Base-by-base conservation (phyloP, 1,140 invertebrate species). In the Drosophila pseudoobscura region DNA sequence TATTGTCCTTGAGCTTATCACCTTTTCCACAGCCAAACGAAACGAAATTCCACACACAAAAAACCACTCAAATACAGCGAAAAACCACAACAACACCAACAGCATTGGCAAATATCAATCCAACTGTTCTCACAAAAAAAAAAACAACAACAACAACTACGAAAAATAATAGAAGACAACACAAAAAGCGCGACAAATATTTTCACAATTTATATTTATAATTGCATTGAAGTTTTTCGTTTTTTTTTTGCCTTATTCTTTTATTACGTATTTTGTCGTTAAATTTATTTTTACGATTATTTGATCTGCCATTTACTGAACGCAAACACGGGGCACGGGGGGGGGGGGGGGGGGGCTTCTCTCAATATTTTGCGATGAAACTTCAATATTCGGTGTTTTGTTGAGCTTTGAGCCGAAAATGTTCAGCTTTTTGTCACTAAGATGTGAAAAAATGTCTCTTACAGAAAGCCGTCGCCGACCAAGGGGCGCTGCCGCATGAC, bases 1-100 rank as follows among this genome's bases (percentile, higher is more conserved):
- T 45, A 83, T 73, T 77, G 80, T 84, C 80, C 80, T 85, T 85
- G 76, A 85, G 80, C 80, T 85, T 77, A 87, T 75, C 82, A 87
- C 64, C 70, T 80, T 80, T 85, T 75, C 54, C 76, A 70, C 73
- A 80, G 51, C 35, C 63, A 77, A 70, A 70, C 62, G 44, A 75
- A 79, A 78, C 35, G 31, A 77, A 79, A 56, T 58, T 52, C 57
- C 5, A 39, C 63, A 60, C 50, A 50, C 49, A 75, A 70, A 77
- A 76, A 66, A 78, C 54, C 63, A 77, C 54, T 64, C 54, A 56
- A 52, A 13, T 41, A 44, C n/a, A 60, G n/a, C 45, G 9, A 31
- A 6, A 46, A 58, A 49, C 45, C 22, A 35, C 24, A 24, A 3
- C 24, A 24, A 24, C 29, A 39, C 17, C 49, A 55, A 41, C 58